phyloP scores from a whole-genome alignment of 2,888 invertebrate species.

The Scotopteryx bipunctaria region DNA sequence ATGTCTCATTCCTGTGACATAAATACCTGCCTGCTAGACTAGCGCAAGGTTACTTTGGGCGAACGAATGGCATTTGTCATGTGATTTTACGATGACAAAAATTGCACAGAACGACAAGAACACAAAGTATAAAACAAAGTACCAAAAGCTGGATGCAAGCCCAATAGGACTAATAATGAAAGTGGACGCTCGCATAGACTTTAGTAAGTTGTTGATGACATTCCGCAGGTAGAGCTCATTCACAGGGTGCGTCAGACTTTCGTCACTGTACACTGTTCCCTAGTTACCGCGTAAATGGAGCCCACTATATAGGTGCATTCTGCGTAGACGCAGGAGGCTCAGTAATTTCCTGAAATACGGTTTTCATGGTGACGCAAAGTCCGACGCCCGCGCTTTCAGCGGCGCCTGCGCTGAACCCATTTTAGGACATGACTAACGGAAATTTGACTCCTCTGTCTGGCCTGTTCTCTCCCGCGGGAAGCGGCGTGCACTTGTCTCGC shows the following conservation, averaged over 20 bases:
- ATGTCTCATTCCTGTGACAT: not conserved
- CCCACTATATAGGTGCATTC: slow-evolving; percentile 60
- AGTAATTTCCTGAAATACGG: slow-evolving; percentile 80
- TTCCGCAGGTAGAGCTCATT: slow-evolving; percentile 66
- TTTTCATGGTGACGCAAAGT: slow-evolving; percentile 79
- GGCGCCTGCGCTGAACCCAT: slow-evolving; percentile 86
- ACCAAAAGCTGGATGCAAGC: slow-evolving; percentile 17
- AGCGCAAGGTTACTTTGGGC: not conserved
- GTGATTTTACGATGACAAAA: slow-evolving; percentile 6
- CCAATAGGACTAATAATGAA: slow-evolving; percentile 51
- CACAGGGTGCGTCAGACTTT: slow-evolving; percentile 69
- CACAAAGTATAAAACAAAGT: not conserved
- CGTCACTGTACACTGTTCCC: slow-evolving; percentile 57
- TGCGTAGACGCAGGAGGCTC: slow-evolving; percentile 58
- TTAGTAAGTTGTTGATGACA: slow-evolving; percentile 75
- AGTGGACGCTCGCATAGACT: slow-evolving; percentile 51
- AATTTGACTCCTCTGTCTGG: slow-evolving; percentile 84
- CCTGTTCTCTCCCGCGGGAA: slow-evolving; percentile 78
- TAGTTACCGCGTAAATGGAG: slow-evolving; percentile 52
- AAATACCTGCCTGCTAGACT: not conserved
- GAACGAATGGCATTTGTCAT: slow-evolving; percentile 1
- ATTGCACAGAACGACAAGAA: not conserved
- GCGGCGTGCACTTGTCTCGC: slow-evolving; percentile 68
- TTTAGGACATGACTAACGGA: slow-evolving; percentile 89
- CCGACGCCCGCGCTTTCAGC: slow-evolving; percentile 82